Evolutionary conservation across 2,113 vertebrate genomes (phyloP).

Genomic region (Brienomyrus longianalis): DNA sequence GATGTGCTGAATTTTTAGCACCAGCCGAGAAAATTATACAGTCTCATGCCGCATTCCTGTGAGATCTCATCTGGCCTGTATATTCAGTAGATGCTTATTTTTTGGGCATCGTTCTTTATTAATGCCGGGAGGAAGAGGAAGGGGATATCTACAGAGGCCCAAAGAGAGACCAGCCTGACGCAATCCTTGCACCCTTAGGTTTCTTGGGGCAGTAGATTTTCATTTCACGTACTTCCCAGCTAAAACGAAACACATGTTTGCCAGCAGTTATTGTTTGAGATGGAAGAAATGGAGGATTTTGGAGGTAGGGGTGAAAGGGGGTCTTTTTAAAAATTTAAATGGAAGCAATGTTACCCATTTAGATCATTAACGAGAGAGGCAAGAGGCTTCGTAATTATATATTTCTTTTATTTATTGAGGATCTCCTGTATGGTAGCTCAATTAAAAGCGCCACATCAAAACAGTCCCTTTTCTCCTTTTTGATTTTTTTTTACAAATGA

Average conservation of each 20-base stretch:
- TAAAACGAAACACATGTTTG: not conserved
- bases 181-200: not conserved
- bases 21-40: constrained; percentile 11
- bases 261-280: constrained; percentile 18
- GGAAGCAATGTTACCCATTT: constrained; percentile 49
- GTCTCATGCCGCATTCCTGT: constrained; percentile 6
- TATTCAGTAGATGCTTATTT: not conserved
- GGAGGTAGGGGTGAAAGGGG: constrained; percentile 29
- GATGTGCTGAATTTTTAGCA: constrained; percentile 9
- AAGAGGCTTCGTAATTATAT: constrained; percentile 64
- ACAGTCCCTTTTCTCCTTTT: constrained; percentile 32
- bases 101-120: not conserved
- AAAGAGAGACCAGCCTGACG: too few species aligned
- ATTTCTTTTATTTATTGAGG: constrained; percentile 75
- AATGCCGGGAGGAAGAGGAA: not conserved
- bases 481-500: not conserved
- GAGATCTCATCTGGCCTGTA: not conserved
- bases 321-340: constrained; percentile 51
- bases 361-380: constrained; percentile 66
- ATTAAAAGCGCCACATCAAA: constrained; percentile 65
- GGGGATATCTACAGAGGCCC: not conserved
- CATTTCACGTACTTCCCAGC: not conserved
- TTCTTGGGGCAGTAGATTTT: not conserved
- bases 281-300: constrained; percentile 34
- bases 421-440: constrained; percentile 63